Conservation (phyloP, 2,888 invertebrate species). For the Dryobota labecula region DNA sequence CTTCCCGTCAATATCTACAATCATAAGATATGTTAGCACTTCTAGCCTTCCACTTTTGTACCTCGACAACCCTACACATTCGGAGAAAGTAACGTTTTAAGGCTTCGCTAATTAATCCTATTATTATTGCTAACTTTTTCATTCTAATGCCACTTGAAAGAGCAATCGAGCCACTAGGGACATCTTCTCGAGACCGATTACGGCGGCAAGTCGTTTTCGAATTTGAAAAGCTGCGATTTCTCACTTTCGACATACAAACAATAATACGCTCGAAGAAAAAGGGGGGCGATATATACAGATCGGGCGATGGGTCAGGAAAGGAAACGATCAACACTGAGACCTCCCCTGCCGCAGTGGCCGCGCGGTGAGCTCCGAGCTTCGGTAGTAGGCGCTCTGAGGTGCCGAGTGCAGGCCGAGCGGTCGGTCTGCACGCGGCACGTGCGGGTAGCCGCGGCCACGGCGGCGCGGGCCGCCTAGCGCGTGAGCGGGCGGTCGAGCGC, state of each 20-base stretch:
- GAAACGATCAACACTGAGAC: conserved; percentile 44
- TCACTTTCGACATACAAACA: conserved; percentile 56
- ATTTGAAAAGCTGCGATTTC: conserved; percentile 59
- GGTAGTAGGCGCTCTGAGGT: conserved; percentile 8
- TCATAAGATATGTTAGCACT: conserved; percentile 88
- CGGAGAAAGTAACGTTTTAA: conserved; percentile 75
- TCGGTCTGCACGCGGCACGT: conserved; percentile 24
- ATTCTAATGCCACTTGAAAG: conserved; percentile 77
- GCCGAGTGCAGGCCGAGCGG: conserved; percentile 6
- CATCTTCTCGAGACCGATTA: conserved; percentile 57
- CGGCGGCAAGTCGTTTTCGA: conserved; percentile 61
- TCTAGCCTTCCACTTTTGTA: conserved; percentile 71
- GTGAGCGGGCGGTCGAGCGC: conserved; percentile 86
- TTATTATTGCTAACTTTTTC: conserved; percentile 83
- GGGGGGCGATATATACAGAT: conserved; percentile 72
- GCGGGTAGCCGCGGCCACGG: conserved; percentile 7
- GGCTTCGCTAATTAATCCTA: conserved; percentile 83
- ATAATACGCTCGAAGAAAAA: conserved; percentile 67
- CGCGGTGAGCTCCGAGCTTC: conserved; percentile 13
- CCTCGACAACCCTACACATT: conserved; percentile 68
- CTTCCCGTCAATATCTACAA: conserved; percentile 79
- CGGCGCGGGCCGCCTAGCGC: conserved; percentile 73
- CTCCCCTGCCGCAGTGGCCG: conserved; percentile 12
- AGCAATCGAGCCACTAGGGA: conserved; percentile 63
- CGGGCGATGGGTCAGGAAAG: conserved; percentile 60